Conservation (phyloP, 2,888 invertebrate genomes). For the Epirrhoe tristata region DNA sequence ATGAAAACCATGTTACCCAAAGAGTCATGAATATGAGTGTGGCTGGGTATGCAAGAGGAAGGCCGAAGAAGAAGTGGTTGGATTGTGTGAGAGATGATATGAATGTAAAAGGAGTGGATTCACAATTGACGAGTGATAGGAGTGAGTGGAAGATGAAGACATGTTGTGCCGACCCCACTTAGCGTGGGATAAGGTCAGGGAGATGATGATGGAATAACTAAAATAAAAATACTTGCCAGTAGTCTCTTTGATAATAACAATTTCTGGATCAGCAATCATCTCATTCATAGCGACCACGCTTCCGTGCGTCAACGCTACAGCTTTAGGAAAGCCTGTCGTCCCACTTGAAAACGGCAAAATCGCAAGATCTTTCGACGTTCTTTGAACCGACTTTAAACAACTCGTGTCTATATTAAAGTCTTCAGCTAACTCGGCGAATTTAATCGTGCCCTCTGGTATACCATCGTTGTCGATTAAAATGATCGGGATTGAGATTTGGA, state of each 20-base stretch:
- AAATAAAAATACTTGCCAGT: too few species aligned
- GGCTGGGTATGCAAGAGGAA: too few species aligned
- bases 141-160: too few species aligned
- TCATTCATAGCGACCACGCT: slow-evolving; percentile 82
- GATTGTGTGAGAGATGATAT: too few species aligned
- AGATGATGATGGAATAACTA: too few species aligned
- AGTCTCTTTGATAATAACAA: slow-evolving; percentile 69
- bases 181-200: too few species aligned
- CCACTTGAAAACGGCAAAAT: slow-evolving; percentile 94
- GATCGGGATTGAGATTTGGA: slow-evolving; percentile 80
- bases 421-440: slow-evolving; percentile 87
- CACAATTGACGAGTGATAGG: too few species aligned
- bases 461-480: slow-evolving; percentile 73
- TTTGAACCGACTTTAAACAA: slow-evolving; percentile 73
- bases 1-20: too few species aligned
- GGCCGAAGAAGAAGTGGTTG: too few species aligned
- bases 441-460: slow-evolving; percentile 85
- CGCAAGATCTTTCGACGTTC: slow-evolving; percentile 85
- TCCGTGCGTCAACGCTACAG: slow-evolving; percentile 88
- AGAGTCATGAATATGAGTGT: too few species aligned
- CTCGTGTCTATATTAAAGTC: slow-evolving; percentile 80
- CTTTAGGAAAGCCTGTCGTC: slow-evolving; percentile 93
- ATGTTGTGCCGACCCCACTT: too few species aligned
- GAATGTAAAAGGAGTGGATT: too few species aligned
- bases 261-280: slow-evolving; percentile 68